phyloP scores from a whole-genome alignment of 2,888 invertebrate species.

The Papilio elwesi region DNA sequence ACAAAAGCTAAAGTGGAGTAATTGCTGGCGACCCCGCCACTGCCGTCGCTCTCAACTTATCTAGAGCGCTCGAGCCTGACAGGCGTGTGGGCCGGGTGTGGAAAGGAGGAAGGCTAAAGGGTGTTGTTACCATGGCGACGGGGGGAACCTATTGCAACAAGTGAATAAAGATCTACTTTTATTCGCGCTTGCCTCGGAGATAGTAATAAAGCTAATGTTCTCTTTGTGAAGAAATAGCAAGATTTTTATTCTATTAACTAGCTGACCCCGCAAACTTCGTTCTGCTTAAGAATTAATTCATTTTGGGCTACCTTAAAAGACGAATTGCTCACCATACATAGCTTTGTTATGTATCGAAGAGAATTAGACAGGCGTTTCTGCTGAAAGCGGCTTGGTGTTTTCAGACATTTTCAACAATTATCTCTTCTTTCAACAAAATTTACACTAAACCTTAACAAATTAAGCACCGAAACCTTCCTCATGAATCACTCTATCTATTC shows the following conservation, averaged over 20 bases:
- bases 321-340: no score
- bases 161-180: slow-evolving; percentile 50
- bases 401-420: no score
- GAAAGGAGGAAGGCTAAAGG: slow-evolving; percentile 48
- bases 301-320: no score
- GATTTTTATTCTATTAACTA: slow-evolving; percentile 20
- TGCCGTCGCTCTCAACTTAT: slow-evolving; percentile 67
- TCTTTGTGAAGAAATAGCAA: slow-evolving; percentile 12
- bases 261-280: no score
- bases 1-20: slow-evolving; percentile 78
- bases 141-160: slow-evolving; percentile 70
- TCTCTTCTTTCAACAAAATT: no score
- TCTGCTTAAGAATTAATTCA: no score
- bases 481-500: no score
- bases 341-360: no score
- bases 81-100: slow-evolving; percentile 44
- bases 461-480: no score
- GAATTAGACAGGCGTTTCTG: no score
- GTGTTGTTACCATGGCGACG: slow-evolving; percentile 66
- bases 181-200: slow-evolving; percentile 26
- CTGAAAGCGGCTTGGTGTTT: no score
- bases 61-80: slow-evolving; percentile 58
- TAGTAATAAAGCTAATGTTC: slow-evolving; percentile 27
- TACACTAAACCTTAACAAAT: no score
- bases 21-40: slow-evolving; percentile 72